Evolutionary conservation across 1,140 invertebrate genomes (phyloP).

Genomic region (Phocides pigmalion): DNA sequence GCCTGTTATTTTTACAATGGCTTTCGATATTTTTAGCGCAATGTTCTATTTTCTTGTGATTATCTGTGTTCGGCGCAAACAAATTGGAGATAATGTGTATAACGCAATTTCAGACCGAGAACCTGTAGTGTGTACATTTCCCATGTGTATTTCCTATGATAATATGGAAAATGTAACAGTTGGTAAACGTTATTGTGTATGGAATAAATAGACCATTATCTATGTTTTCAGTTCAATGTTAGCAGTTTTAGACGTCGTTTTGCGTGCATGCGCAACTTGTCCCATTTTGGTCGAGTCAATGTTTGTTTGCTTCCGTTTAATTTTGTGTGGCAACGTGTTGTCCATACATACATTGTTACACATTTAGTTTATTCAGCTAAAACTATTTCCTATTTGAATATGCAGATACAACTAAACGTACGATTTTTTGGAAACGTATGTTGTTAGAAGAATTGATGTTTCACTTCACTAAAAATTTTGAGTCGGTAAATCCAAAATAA

Average conservation of each 20-base stretch:
- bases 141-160: slow-evolving; percentile 12
- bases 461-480: too few relatives aligned
- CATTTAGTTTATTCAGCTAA: slow-evolving; percentile 7
- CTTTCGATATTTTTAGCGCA: too few relatives aligned
- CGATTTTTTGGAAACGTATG: too few relatives aligned
- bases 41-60: too few relatives aligned
- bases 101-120: not conserved
- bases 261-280: slow-evolving; percentile 13
- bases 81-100: not conserved
- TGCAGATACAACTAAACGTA: too few relatives aligned
- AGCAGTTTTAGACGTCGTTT: slow-evolving; percentile 20
- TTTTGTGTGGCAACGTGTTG: slow-evolving; percentile 13
- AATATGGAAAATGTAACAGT: slow-evolving; percentile 12
- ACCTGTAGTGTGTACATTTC: slow-evolving; percentile 8
- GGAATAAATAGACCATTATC: slow-evolving; percentile 18
- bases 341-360: not conserved
- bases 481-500: too few relatives aligned
- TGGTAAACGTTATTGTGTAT: slow-evolving; percentile 1
- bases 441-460: too few relatives aligned
- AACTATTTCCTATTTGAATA: slow-evolving; percentile 4
- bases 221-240: slow-evolving; percentile 27
- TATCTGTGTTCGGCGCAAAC: too few relatives aligned
- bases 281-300: slow-evolving; percentile 23
- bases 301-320: slow-evolving; percentile 21
- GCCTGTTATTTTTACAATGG: too few relatives aligned